Base-by-base conservation (phyloP, 2,888 invertebrate genomes). In the Notodonta dromedarius region DNA sequence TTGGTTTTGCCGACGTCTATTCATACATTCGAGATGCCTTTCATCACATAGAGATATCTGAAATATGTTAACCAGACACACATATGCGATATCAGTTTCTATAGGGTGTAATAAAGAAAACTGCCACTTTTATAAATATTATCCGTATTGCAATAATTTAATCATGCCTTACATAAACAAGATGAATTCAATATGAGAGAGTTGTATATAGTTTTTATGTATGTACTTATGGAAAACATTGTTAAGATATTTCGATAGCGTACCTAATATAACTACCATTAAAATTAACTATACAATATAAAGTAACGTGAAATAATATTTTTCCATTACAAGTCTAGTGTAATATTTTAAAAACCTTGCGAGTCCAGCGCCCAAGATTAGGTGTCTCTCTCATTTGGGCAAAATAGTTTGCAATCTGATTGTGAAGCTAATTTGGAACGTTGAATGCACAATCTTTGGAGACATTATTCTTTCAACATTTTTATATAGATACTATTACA, bases 261-360 rank as follows among this genome's bases (percentile, higher is more conserved):
- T 64, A 63, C 24, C 24, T 24, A 24, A 59, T 67, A 50, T 70
- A 58, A 65, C 62, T 67, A 66, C 67, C 69, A 70, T 67, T 66
- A 60, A 67, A 54, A 57, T 54, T 54, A 64, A 56, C 59, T 66
- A 58, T 63, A 66, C 54, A 57, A 62, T 67, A 61, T 74, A 64
- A 67, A 71, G 56, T 71, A 67, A 62, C 50, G 63, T 62, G 60
- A 65, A 65, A 54, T 57, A 76, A 69, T 76, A 76, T 75, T 76
- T 75, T 76, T 76, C 63, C 74, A 71, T 67, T 62, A 67, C 62
- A 57, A 54, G 46, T 76, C 61, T 73, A 70, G 65, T 67, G 48
- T 39, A 14, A 65, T 59, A 61, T 61, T 64, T 57, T 61, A 50
- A 60, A 24, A 59, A 50, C 59, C 59, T 62, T 59, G 62, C 50